Evolutionary conservation across 2,113 vertebrate species (phyloP).

Genomic region (Callochromis pleurospilus): DNA sequence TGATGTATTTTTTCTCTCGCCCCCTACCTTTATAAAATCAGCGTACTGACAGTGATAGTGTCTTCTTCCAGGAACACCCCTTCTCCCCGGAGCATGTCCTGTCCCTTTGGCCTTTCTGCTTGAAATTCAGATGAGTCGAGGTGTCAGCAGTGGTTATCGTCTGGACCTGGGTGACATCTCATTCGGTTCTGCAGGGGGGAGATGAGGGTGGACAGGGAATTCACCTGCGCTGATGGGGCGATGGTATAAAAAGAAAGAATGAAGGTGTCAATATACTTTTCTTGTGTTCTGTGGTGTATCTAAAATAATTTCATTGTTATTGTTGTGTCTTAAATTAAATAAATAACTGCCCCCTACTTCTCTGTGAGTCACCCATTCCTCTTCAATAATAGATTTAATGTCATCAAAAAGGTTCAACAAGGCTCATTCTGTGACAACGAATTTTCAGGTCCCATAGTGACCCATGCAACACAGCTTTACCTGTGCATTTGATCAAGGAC

Average conservation of each 20-base stretch:
- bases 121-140: constrained; percentile 59
- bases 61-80: background rate
- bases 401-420: background rate
- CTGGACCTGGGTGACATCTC: constrained; percentile 24
- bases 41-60: background rate
- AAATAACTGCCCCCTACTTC: background rate
- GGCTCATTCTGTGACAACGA: background rate
- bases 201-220: background rate
- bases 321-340: background rate
- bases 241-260: background rate
- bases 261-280: background rate
- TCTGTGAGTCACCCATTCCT: background rate
- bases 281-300: background rate
- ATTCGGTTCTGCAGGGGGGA: constrained; percentile 2
- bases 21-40: constrained; percentile 17
- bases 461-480: background rate
- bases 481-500: background rate
- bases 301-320: background rate
- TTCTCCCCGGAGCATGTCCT: constrained; percentile 18
- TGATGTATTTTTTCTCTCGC: background rate
- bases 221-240: background rate
- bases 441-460: background rate
- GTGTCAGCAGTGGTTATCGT: constrained; percentile 56
- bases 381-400: background rate
- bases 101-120: constrained; percentile 36